Conservation (phyloP, 2,797 vertebrate genomes). For the Lindbergichthys nudifrons region DNA sequence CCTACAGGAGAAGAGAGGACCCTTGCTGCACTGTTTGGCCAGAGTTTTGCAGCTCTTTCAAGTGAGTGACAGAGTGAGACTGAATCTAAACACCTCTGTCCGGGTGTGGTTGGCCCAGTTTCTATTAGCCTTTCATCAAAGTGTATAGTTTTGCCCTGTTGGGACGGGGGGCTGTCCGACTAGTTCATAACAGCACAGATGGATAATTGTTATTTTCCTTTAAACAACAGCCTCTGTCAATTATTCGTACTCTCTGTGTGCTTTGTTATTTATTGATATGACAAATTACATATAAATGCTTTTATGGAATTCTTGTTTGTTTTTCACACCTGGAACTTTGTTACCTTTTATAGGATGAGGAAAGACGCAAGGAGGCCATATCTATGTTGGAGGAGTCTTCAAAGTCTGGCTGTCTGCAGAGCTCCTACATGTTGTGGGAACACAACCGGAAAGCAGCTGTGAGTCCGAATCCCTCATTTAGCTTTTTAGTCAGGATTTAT, state of each 20-base stretch:
- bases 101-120: constrained; percentile 40
- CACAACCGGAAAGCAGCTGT: constrained; percentile 88
- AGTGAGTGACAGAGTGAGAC: constrained; percentile 82
- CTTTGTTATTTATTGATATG: constrained; percentile 32
- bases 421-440: constrained; percentile 95
- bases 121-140: constrained; percentile 24
- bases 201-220: constrained; percentile 12
- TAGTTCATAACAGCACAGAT: constrained; percentile 25
- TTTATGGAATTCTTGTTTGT: background rate
- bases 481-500: background rate
- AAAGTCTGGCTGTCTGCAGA: constrained; percentile 90
- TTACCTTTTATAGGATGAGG: constrained; percentile 85
- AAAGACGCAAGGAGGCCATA: constrained; percentile 85
- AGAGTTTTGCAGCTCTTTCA: constrained; percentile 94
- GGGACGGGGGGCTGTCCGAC: background rate
- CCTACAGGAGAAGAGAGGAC: constrained; percentile 89
- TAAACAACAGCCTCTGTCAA: background rate
- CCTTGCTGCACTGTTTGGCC: constrained; percentile 92
- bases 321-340: constrained; percentile 2
- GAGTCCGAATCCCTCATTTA: constrained; percentile 70
- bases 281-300: background rate
- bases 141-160: constrained; percentile 7
- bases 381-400: constrained; percentile 91
- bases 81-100: background rate
- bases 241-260: constrained; percentile 5